phyloP scores from a whole-genome alignment of 2,113 vertebrate species.

The Zapornia atra region DNA sequence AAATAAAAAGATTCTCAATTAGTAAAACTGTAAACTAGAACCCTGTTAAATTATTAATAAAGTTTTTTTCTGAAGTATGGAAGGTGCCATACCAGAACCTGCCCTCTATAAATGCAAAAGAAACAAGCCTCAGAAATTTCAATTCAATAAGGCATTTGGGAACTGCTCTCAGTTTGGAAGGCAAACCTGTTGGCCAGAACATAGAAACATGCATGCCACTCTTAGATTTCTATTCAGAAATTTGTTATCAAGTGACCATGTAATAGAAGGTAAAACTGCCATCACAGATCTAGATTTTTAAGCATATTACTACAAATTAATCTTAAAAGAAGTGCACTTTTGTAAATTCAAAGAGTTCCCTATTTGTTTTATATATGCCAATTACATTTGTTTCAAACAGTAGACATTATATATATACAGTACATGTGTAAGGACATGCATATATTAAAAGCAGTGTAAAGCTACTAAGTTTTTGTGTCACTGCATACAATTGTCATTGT shows the following conservation, averaged over 20 bases:
- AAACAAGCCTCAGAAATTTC: constrained; percentile 70
- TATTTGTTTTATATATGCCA: neutral
- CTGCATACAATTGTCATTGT: neutral
- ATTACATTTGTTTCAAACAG: neutral
- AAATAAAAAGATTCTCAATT: neutral
- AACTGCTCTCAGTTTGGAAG: neutral
- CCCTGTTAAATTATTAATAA: neutral
- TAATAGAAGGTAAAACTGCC: neutral
- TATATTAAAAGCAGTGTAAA: neutral
- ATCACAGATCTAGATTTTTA: constrained; percentile 40
- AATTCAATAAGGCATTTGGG: neutral
- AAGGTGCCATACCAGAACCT: constrained; percentile 69
- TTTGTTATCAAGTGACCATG: neutral
- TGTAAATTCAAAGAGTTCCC: neutral
- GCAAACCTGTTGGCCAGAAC: constrained; percentile 12
- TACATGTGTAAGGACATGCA: neutral
- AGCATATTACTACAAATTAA: neutral
- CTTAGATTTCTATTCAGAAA: neutral
- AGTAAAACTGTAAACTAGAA: neutral
- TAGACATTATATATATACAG: constrained; percentile 9
- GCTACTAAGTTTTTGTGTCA: neutral
- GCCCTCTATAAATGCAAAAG: constrained; percentile 71
- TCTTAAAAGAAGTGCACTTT: neutral
- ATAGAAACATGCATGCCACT: neutral
- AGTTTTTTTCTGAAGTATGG: constrained; percentile 69